Evolutionary conservation across 2,113 vertebrate species (phyloP), one percentile per base, ranked within the genome.

Genomic region (Heterotilapia buettikoferi): DNA sequence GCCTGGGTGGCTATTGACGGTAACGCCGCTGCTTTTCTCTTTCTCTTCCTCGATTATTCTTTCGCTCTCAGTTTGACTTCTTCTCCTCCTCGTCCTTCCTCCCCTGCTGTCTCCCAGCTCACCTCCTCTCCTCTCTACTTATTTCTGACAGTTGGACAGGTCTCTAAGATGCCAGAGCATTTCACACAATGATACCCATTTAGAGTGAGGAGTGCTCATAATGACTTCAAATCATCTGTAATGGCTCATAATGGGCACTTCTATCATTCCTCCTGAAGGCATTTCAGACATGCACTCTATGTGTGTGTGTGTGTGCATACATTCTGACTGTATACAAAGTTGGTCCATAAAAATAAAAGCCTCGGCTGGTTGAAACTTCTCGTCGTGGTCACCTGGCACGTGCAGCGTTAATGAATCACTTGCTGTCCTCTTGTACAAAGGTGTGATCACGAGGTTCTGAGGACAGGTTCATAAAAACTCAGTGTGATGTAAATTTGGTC

Each of bases 141-240:
- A 88, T 85, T 68, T 71, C 87, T 92, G 94, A 94, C 93, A 93
- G 93, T 93, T 80, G 89, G 91, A 94, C 93, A 90, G 89, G 89
- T 93, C 89, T 90, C 82, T 83, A 82, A 94, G 91, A 92, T 85
- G 80, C 78, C 82, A 19, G 45, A 87, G 89, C 90, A 6, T 91
- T 90, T 91, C 90, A 81, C 90, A 90, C 92, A 92, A 90, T 91
- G 88, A 89, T 89, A 88, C 78, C 92, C 90, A 90, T 92, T 94
- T 91, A 92, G 38, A 63, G 21, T 6, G 29, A 88, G 53, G 83
- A 94, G 90, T 89, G 89, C 90, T 93, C 85, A 86, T 93, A 95
- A 95, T 94, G 94, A 93, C 93, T 92, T 84, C 86, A 92, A 71
- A 94, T 94, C 73, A 84, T 90, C 86, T 82, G 10, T 94, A 94